Conservation (phyloP, 2,113 vertebrate genomes). For the Rhinolophus sinicus region DNA sequence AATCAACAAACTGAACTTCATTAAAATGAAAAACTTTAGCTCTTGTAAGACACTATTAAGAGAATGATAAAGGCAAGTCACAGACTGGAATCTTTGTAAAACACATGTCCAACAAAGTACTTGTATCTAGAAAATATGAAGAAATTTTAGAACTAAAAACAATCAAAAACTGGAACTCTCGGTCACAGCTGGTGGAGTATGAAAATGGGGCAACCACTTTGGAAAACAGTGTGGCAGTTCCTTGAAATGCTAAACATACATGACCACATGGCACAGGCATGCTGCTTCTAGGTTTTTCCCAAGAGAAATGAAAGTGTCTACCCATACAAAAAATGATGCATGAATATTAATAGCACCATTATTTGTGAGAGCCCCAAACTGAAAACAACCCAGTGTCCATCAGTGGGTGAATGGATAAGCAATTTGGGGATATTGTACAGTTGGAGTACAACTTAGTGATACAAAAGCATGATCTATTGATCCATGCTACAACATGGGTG, state of each 20-base stretch:
- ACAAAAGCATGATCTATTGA: neutral
- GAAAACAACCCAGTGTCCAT: neutral
- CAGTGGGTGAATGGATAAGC: neutral
- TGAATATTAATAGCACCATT: neutral
- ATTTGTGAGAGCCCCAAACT: neutral
- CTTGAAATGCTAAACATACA: neutral
- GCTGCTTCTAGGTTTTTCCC: neutral
- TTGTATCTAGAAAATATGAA: neutral
- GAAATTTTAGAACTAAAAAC: neutral
- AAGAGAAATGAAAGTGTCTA: neutral
- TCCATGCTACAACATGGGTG: too few species aligned
- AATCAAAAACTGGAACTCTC: neutral
- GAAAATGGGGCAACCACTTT: neutral
- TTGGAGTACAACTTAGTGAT: neutral
- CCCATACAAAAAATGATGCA: neutral
- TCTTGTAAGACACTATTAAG: neutral
- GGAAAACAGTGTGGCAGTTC: neutral
- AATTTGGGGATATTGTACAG: neutral
- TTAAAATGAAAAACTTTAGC: neutral
- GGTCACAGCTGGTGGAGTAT: neutral
- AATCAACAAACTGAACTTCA: neutral
- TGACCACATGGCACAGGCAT: neutral
- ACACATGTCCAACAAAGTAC: neutral
- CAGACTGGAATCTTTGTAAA: neutral
- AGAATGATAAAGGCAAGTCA: neutral